Evolutionary conservation across 2,113 vertebrate genomes (phyloP), one percentile per base, ranked within the genome.

Genomic region (Terrapene triunguis): DNA sequence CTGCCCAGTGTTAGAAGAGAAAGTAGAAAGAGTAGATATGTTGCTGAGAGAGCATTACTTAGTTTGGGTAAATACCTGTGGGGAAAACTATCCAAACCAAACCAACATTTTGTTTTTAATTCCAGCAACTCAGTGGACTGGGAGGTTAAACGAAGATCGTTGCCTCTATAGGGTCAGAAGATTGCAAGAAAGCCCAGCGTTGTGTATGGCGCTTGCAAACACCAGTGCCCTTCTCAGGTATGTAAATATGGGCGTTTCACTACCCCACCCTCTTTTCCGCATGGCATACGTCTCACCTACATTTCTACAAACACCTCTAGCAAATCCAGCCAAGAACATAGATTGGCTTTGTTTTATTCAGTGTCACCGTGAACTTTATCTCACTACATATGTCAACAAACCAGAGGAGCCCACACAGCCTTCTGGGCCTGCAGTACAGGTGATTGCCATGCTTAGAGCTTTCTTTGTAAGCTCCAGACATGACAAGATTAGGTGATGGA

Each of bases 221-320:
- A 96, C 7, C 19, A 9, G 65, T 91, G 91, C 95, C 94, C 85
- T 97, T 87, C 92, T 82, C 27, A 29, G 8, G 87, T 92, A 74
- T 91, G 97, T 91, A 96, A 97, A 97, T 94, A 97, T 92, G 90
- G 97, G 97, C 92, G 96, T 0, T 97, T 93, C 96, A 80, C 42
- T 83, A 88, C 85, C 87, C 92, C 95, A 79, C 97, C 97, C 94
- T 92, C 84, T 78, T 59, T 62, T 90, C 91, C 88, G 94, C 92
- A 92, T 17, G 81, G 81, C 92, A 93, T 47, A 87, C 35, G 54
- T 81, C 86, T 95, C 92, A 94, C 93, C 89, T 89, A 48, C 59
- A 85, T 44, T 92, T 74, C 48, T 72, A 95, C 87, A 94, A 53
- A 83, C 72, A 74, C 1, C 1, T 55, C 50, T 89, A 96, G 86